Base-by-base conservation (phyloP, 2,797 vertebrate species). In the Galago senegalensis region DNA sequence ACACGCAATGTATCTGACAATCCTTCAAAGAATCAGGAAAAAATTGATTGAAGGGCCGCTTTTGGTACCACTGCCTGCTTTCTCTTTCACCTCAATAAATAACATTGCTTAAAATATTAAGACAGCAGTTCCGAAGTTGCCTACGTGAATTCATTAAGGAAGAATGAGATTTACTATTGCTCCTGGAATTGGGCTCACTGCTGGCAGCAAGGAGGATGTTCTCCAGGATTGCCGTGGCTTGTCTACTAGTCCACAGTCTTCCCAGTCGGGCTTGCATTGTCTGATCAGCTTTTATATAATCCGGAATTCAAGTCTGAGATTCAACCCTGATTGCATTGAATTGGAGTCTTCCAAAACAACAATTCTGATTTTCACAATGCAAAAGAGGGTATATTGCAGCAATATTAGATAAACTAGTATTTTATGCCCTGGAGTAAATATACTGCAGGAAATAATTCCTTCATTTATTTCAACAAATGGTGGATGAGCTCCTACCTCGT, bases 321-420 rank as follows among this genome's bases (percentile, higher is more conserved):
- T 65, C 3, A 31, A 53, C 21, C n/a, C 20, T 88, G 29, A 61
- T 58, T 94, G 31, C 6, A 79, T 9, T 84, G 63, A 70, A 61
- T 69, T 8, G 76, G 27, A 85, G 4, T 53, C 27, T 84, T 89
- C 11, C 27, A 73, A 76, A 89, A 61, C 18, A 90, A 61, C 34
- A 60, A 58, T 20, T 83, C 31, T 69, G 31, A 79, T 63, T 75
- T 91, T 60, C 20, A 63, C 84, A 92, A 93, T 58, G 37, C 92
- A 58, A 13, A n/a, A 27, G 14, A 56, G 53, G 3, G 1, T 25
- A 4, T 63, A 72, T 60, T 73, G 53, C n/a, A 61, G 23, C 67
- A 67, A 63, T 20, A 29, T 61, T 60, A 56, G 18, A 79, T 72
- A 43, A 61, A 67, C 10, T 70, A 65, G 21, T 21, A 53, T 85